phyloP scores from a whole-genome alignment of 2,797 vertebrate genomes.

The Gambelia wislizenii region DNA sequence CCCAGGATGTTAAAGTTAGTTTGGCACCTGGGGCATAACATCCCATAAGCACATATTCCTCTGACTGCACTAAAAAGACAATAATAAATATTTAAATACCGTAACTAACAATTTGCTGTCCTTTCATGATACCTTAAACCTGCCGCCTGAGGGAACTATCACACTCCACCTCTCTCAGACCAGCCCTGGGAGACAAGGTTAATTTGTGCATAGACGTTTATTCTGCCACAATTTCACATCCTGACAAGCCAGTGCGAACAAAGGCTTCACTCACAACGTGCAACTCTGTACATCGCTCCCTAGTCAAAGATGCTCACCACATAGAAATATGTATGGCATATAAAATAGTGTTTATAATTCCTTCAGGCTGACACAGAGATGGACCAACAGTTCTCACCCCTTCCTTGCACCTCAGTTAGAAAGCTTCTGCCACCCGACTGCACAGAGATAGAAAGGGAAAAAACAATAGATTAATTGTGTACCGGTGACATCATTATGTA shows the following conservation, averaged over 20 bases:
- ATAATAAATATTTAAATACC: no score
- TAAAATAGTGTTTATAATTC: neutral
- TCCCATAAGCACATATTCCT: no score
- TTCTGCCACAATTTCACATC: neutral
- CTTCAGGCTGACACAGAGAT: neutral
- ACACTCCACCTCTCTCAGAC: no score
- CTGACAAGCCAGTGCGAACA: neutral
- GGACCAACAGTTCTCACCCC: neutral
- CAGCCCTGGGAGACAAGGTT: no score
- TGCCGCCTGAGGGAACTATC: no score
- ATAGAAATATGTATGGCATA: neutral
- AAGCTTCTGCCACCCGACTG: neutral
- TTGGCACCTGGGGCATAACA: no score
- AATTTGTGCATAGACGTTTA: neutral
- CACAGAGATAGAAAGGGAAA: neutral
- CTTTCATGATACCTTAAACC: no score
- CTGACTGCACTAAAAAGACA: no score
- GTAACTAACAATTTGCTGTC: no score
- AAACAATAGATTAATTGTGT: constrained; percentile 26
- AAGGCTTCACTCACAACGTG: neutral
- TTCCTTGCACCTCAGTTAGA: constrained; percentile 3
- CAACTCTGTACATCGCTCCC: neutral
- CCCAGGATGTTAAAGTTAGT: no score
- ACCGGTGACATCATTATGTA: neutral
- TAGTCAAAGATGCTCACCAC: no score